Evolutionary conservation across 2,113 vertebrate genomes (phyloP).

Genomic region (Syngnathoides biaculeatus): DNA sequence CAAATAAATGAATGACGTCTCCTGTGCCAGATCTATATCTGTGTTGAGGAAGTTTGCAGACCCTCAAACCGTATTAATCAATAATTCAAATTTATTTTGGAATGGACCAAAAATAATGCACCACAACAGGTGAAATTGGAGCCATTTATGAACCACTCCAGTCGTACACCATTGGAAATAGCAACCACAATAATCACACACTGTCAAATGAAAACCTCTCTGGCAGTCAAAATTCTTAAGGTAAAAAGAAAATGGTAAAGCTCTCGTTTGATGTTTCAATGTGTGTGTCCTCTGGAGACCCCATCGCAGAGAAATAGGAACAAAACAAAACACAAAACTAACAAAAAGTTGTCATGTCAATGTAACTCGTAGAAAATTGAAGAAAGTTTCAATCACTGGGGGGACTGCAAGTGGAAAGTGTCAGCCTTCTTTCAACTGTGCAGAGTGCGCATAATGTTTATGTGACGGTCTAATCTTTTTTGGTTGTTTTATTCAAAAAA

Average conservation of each 20-base stretch:
- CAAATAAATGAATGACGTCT: neutral
- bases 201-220: neutral
- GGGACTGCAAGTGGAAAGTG: slow-evolving; percentile 29
- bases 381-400: slow-evolving; percentile 46
- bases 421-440: slow-evolving; percentile 37
- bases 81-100: neutral
- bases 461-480: slow-evolving; percentile 33
- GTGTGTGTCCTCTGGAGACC: slow-evolving; percentile 7
- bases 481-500: slow-evolving; percentile 21
- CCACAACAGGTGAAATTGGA: neutral
- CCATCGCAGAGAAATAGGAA: slow-evolving; percentile 20
- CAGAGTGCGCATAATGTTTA: slow-evolving; percentile 31
- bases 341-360: slow-evolving; percentile 8
- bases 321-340: slow-evolving; percentile 15
- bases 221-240: neutral
- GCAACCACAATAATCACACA: too few species aligned
- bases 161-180: neutral
- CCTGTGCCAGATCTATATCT: neutral
- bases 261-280: neutral
- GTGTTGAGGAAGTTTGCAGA: neutral
- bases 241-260: neutral
- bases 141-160: neutral
- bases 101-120: neutral
- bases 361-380: slow-evolving; percentile 39
- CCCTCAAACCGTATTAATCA: neutral